Base-by-base conservation (phyloP, 2,888 invertebrate genomes). In the Folsomia manolachei region DNA sequence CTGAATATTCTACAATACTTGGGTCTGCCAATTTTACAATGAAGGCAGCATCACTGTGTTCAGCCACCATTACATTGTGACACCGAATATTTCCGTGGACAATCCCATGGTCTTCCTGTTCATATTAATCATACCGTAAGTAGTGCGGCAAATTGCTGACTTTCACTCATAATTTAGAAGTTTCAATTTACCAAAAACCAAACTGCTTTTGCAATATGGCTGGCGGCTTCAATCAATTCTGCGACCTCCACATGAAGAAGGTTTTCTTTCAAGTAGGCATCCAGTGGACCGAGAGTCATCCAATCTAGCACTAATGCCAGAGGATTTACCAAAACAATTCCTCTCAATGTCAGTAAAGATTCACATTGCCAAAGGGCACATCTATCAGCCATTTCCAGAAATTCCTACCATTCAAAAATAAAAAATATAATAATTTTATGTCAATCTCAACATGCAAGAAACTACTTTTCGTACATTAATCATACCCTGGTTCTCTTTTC, bases 31-130 rank as follows among this genome's bases (percentile, higher is more conserved):
- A 87, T 85, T 94, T 94, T 27, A 94, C 91, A 71, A 88, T 86
- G 80, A 95, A 90, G 39, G 87, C 85, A 81, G 87, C 87, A 11
- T 89, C 88, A 77, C 89, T 89, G 81, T 90, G 91, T 63, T 88
- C 87, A 69, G 90, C 88, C n/a, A 96, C 91, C 81, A 93, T 85
- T 74, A 96, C 84, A 82, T 94, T 91, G 52, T 90, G 87, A 83
- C 94, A 94, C 69, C 95, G 87, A 72, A 96, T 90, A 82, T 90
- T 90, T 18, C 93, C 94, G 85, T 96, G 95, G 67, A 92, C 90
- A 27, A 94, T 88, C 53, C 89, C 88, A 80, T 91, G 90, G 83
- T 94, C 93, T 82, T 90, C 88, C 89, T 90, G 79, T 21, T 61
- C 27, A 39, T 1, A n/a, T n/a, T n/a, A n/a, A n/a, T n/a, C n/a